Base-by-base conservation (phyloP, 2,888 invertebrate species). In the Tuberolachnus salignus region DNA sequence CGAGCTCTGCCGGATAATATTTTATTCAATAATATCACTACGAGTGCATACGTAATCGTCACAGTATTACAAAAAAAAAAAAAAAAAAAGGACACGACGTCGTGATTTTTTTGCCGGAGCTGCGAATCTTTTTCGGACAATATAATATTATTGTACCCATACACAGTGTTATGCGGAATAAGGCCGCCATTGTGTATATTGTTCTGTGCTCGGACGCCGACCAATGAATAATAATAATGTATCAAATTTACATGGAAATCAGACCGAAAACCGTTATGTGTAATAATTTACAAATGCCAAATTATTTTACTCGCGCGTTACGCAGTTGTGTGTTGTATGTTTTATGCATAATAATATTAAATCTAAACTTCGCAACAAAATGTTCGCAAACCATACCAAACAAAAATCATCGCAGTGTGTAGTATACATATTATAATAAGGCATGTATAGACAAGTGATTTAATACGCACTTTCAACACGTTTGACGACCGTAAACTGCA, bases 221-320 rank as follows among this genome's bases (percentile, higher is more conserved):
- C 13, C 51, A 23, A 53, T 42, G 19, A 69, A 69, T 55, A 34
- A 63, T 34, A 69, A 69, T 55, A 34, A 63, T 34, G 34, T 51
- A 19, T 19, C 11, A 21, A 14, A 69, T 69, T 53, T 69, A 55
- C 19, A 53, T 69, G 53, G 69, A 69, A 55, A 69, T 53, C 34
- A 55, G 69, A 55, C 53, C 34, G 10, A 69, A 53, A 69, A 42
- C 19, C 42, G 19, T 21, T 14, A 63, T 63, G 42, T 34, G 51
- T 51, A 49, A n/a, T n/a, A n/a, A 67, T 49, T 63, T 42, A 19
- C 42, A 67, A 51, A 13, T 26, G 6, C 51, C 51, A 16, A 51
- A 67, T 67, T 51, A 34, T 19, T 16, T 64, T 19, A 63, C 64
- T 19, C 19, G 21, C 44, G 6, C 19, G 21, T n/a, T 64, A 14